phyloP scores from a whole-genome alignment of 1,140 invertebrate genomes.

The Euglossa dilemma region DNA sequence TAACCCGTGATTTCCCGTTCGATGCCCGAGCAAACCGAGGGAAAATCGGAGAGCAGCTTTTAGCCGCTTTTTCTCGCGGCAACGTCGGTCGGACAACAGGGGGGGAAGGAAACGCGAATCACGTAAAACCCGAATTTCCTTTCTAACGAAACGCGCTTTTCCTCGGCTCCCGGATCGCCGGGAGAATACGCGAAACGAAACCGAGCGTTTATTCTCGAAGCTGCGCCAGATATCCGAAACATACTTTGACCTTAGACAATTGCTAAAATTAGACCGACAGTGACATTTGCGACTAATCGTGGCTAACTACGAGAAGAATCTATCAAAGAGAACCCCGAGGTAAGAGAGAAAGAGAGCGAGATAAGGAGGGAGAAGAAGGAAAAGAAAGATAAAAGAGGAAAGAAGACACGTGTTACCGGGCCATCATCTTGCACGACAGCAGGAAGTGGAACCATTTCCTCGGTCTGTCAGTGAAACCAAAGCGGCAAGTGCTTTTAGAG shows the following conservation, averaged over 20 bases:
- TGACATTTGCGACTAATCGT: background rate
- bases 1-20: background rate
- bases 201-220: background rate
- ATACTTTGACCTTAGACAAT: background rate
- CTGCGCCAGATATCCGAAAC: too few relatives aligned
- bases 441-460: conserved; percentile 26
- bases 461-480: background rate
- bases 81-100: too few relatives aligned
- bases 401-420: background rate
- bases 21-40: conserved; percentile 22
- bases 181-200: too few relatives aligned
- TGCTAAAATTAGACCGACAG: background rate
- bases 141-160: too few relatives aligned
- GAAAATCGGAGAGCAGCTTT: background rate
- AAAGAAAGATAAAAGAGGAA: too few relatives aligned
- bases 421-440: background rate
- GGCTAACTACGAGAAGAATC: too few relatives aligned
- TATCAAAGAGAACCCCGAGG: too few relatives aligned
- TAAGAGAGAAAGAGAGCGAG: background rate
- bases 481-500: conserved; percentile 58
- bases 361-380: too few relatives aligned
- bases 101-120: too few relatives aligned
- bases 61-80: background rate
- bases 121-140: too few relatives aligned
- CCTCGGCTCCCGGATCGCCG: too few relatives aligned